These are phyloP conservation scores for Bolborhynchus lineola DNA, from an alignment of 2,113 vertebrate genomes.

Conservation along the genomic window DNA sequence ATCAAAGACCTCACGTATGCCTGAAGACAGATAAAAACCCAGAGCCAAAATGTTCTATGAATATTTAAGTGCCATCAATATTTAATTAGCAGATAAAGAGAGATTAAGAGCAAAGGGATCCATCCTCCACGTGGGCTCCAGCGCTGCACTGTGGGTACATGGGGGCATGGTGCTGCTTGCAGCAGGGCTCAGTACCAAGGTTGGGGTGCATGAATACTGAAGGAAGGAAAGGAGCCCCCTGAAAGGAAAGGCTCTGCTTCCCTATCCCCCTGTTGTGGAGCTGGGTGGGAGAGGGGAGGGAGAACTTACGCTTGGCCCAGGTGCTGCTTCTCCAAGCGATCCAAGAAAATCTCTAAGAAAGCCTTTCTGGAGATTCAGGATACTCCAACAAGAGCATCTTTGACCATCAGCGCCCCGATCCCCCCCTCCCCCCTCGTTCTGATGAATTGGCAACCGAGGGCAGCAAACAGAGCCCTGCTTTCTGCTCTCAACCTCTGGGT, in stretches of 20 bases:
- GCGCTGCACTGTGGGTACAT: accelerated
- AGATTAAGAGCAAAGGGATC: slow-evolving; percentile 42
- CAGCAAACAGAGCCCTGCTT: accelerated
- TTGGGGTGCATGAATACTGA: accelerated
- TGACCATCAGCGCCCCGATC: accelerated
- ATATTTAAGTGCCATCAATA: slow-evolving; percentile 66
- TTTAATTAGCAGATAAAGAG: slow-evolving; percentile 54
- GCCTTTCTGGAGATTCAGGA: background rate
- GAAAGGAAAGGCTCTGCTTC: background rate
- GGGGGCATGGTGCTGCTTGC: background rate
- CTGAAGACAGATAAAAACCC: slow-evolving; percentile 48
- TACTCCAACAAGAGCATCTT: background rate
- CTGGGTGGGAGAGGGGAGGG: background rate
- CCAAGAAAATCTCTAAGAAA: accelerated
- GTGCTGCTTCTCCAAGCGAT: accelerated
- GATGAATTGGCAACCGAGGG: accelerated
- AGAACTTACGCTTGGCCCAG: accelerated
- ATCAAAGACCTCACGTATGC: slow-evolving; percentile 36
- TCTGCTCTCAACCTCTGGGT: no score
- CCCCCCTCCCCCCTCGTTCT: accelerated
- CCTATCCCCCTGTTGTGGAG: accelerated
- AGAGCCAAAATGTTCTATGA: slow-evolving; percentile 58
- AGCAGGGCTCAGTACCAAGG: accelerated
- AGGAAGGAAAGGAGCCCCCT: background rate
- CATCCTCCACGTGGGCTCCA: background rate